Evolutionary conservation across 2,888 invertebrate species (phyloP).

Genomic region (Pollenia griseotomentosa): DNA sequence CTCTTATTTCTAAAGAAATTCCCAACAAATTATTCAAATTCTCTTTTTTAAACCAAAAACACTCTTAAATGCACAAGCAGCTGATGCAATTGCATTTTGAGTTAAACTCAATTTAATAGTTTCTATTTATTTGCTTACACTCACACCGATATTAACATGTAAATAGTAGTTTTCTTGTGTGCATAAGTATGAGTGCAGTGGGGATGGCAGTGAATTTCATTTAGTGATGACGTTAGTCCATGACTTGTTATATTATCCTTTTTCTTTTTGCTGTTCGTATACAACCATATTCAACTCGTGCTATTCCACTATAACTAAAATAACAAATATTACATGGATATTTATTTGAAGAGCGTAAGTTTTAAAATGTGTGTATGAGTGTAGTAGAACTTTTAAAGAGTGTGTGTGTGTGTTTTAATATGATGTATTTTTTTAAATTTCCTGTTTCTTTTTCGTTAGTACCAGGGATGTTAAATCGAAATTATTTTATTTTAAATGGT

Average conservation of each 20-base stretch:
- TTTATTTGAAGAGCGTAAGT: conserved; percentile 52
- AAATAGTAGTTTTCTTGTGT: conserved; percentile 8
- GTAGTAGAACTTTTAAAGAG: no score
- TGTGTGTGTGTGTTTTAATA: background rate
- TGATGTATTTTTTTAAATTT: background rate
- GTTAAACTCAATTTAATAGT: conserved; percentile 63
- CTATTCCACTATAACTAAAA: conserved; percentile 15
- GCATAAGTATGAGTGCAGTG: background rate
- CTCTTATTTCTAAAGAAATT: background rate
- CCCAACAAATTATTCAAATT: conserved; percentile 9
- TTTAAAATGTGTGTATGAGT: background rate
- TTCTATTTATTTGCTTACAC: conserved; percentile 17
- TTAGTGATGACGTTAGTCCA: conserved; percentile 72
- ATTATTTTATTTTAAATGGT: no score
- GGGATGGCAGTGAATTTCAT: conserved; percentile 61
- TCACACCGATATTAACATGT: background rate
- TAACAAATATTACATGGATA: conserved; percentile 32
- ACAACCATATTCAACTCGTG: conserved; percentile 33
- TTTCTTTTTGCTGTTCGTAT: conserved; percentile 33
- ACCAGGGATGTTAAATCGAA: no score
- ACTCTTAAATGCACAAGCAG: conserved; percentile 17
- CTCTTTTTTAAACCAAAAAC: conserved; percentile 37
- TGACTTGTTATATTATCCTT: conserved; percentile 63
- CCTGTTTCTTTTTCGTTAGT: no score
- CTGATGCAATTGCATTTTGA: conserved; percentile 65